Base-by-base conservation (phyloP, 2,797 vertebrate species). In the Lycodopsis pacificus region DNA sequence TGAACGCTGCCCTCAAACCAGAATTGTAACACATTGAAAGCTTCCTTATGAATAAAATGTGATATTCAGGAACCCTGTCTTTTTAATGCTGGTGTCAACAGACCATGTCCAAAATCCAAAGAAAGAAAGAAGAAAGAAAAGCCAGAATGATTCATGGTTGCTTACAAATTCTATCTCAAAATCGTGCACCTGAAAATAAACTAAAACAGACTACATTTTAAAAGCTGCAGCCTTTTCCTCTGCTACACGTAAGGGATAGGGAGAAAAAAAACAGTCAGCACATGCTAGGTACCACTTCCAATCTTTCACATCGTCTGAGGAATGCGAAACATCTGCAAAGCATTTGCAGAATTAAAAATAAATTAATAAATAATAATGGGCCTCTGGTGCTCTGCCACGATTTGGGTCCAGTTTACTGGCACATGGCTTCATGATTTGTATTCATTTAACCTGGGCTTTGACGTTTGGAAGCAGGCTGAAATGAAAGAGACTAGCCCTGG, bases 261-360 rank as follows among this genome's bases (percentile, higher is more conserved):
- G n/a, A 27, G n/a, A 27, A 73, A 72, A 61, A 76, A 73, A 73
- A 63, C 27, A 74, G 66, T 79, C 76, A 70, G 70, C 78, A 80
- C 64, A 83, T 80, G 79, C 83, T 74, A 82, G 75, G 85, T 84
- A 82, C 76, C 81, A 82, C 81, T 83, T 62, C 81, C 56, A 71
- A 76, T 86, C 81, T 65, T 81, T 86, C 81, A 87, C 77, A 36
- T 84, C 58, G 4, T 58, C 74, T 81, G 68, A 90, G 87, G 88
- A 86, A 91, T 90, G 80, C 71, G 49, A 91, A 90, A 95, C 95
- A 96, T 95, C 94, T 96, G 95, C 85, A 92, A 94, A 91, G 87
- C 92, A 95, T 96, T 95, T 93, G 82, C 68, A 81, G 81, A 94
- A 95, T 95, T 94, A 94, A 93, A 95, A 92, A 92, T 89, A 94